Conservation (phyloP, 2,797 vertebrate species). For the Muscicapa striata region DNA sequence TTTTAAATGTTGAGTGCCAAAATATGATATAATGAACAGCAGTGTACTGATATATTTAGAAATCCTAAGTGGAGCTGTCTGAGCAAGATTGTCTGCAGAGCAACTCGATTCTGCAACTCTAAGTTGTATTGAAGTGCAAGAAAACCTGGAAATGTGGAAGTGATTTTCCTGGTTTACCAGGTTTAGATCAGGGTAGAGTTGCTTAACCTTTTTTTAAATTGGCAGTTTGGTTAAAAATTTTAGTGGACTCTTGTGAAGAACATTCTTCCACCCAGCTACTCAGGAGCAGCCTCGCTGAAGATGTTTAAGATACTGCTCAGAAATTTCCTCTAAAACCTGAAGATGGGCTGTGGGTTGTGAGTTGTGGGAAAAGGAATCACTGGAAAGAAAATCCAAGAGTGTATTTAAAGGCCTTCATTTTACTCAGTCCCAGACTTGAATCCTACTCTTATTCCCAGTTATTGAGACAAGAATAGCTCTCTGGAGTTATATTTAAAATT, state of each 20-base stretch:
- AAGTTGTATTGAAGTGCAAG: neutral
- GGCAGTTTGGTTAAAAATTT: neutral
- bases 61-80: neutral
- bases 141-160: neutral
- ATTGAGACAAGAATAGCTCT: constrained; percentile 11
- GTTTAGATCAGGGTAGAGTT: neutral
- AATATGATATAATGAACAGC: neutral
- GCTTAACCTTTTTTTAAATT: neutral
- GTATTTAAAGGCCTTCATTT: neutral
- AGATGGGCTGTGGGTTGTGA: neutral
- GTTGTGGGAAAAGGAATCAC: neutral
- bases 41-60: constrained; percentile 32
- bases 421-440: neutral
- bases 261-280: neutral
- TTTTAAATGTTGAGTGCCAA: neutral
- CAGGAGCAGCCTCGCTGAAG: neutral
- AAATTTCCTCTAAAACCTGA: neutral
- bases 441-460: constrained; percentile 1
- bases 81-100: neutral
- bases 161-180: neutral
- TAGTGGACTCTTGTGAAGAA: neutral
- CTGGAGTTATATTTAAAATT: constrained; percentile 26
- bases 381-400: neutral
- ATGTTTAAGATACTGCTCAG: neutral
- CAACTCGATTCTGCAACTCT: neutral